Evolutionary conservation across 2,888 invertebrate genomes (phyloP).

Genomic region (Osmoderma eremita): DNA sequence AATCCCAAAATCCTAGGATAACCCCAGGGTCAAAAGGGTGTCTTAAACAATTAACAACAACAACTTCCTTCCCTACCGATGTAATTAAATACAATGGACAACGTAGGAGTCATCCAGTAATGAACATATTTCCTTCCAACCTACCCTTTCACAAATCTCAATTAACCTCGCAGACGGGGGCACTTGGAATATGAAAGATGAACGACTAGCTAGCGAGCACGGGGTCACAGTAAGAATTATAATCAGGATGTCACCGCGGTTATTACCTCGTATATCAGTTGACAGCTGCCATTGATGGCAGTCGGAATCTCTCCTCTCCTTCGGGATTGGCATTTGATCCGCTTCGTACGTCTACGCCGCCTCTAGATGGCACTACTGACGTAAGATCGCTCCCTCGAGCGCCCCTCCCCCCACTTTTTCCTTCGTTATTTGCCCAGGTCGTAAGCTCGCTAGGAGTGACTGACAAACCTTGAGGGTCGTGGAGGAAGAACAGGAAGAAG

Average conservation of each 20-base stretch:
- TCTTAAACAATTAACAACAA: too few species aligned
- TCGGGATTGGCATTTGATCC: too few species aligned
- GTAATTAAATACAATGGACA: too few species aligned
- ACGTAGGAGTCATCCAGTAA: too few species aligned
- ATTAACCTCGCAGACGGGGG: too few species aligned
- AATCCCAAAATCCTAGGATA: too few species aligned
- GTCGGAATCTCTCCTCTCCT: constrained; percentile 42
- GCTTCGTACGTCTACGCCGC: constrained; percentile 45
- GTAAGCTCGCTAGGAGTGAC: neutral
- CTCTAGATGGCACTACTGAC: constrained; percentile 35
- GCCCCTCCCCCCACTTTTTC: constrained; percentile 15
- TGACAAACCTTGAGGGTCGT: neutral
- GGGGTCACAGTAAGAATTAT: constrained; percentile 16
- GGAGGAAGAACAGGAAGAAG: constrained; percentile 22
- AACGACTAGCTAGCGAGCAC: too few species aligned
- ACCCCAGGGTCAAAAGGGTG: too few species aligned
- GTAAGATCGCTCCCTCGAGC: constrained; percentile 4
- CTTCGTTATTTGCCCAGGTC: neutral
- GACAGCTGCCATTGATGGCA: constrained; percentile 66
- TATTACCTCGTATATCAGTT: constrained; percentile 66
- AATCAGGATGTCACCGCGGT: constrained; percentile 55
- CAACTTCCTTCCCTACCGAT: too few species aligned
- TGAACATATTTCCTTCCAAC: too few species aligned
- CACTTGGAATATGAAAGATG: too few species aligned
- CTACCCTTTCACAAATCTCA: too few species aligned